Evolutionary conservation across 2,113 vertebrate genomes (phyloP).

Genomic region (Spilogale gracilis): DNA sequence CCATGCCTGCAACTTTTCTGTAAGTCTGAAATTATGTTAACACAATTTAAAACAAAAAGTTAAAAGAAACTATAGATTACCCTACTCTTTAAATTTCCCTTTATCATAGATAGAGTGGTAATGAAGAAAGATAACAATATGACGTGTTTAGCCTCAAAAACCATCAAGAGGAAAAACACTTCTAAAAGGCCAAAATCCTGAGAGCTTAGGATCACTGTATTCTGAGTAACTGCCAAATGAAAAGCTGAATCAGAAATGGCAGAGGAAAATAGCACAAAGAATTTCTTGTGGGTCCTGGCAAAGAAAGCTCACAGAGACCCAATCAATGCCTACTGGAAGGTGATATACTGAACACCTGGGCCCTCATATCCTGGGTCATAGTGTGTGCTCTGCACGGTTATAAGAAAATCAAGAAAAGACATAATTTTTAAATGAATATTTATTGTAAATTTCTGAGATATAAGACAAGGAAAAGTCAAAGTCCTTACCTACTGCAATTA

Average conservation of each 20-base stretch:
- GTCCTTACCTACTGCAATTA: neutral
- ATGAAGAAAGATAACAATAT: neutral
- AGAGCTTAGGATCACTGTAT: neutral
- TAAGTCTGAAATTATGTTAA: neutral
- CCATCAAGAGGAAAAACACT: neutral
- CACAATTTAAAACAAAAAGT: neutral
- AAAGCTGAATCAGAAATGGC: neutral
- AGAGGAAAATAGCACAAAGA: slow-evolving; percentile 33
- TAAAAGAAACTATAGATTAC: neutral
- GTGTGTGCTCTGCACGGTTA: neutral
- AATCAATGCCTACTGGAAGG: neutral
- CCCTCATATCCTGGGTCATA: neutral
- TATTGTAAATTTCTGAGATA: neutral
- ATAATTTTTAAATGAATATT: slow-evolving; percentile 36
- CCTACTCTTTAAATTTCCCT: neutral
- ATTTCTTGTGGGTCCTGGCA: neutral
- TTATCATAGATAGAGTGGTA: neutral
- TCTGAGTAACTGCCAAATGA: slow-evolving; percentile 48
- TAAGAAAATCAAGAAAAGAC: neutral
- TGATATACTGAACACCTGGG: neutral
- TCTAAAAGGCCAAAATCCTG: neutral
- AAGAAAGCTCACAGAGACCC: neutral
- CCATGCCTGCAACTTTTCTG: neutral
- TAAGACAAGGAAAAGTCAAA: neutral
- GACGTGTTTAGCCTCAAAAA: neutral